These are phyloP conservation scores for Trinorchestia longiramus DNA, from an alignment of 1,140 invertebrate genomes.

Conservation along the genomic window DNA sequence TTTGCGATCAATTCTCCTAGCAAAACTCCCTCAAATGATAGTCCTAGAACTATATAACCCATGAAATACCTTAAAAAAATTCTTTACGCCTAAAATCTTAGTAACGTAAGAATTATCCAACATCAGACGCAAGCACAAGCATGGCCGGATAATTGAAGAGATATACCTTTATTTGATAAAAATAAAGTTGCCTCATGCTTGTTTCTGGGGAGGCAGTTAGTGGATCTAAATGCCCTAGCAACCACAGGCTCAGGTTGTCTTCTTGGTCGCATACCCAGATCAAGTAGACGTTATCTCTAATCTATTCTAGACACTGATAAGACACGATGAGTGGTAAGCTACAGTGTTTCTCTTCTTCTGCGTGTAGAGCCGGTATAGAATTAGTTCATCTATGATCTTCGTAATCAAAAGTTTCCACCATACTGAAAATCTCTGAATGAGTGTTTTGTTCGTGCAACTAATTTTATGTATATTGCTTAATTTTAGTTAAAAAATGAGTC, in stretches of 20 bases:
- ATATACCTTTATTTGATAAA: not conserved
- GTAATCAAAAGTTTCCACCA: not conserved
- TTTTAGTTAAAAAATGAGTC: no score
- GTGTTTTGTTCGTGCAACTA: no score
- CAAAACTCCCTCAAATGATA: no score
- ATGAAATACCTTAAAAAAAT: no score
- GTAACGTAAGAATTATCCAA: not conserved
- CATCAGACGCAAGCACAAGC: not conserved
- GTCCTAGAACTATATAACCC: no score
- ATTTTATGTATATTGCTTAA: no score
- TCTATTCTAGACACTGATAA: not conserved
- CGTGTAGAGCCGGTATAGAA: not conserved
- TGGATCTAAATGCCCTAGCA: not conserved
- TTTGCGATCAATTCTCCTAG: no score
- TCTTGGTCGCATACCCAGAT: not conserved
- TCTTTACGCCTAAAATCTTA: not conserved
- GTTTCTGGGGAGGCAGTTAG: not conserved
- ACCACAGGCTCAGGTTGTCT: not conserved
- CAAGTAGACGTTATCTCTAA: constrained; percentile 8
- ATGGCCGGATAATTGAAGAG: not conserved
- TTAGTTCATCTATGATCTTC: not conserved
- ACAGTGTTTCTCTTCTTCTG: not conserved
- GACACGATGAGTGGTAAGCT: not conserved
- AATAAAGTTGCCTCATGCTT: not conserved
- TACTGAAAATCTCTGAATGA: not conserved